These are phyloP conservation scores for Heliconius erato DNA, from an alignment of 2,888 invertebrate species.

Conservation along the genomic window DNA sequence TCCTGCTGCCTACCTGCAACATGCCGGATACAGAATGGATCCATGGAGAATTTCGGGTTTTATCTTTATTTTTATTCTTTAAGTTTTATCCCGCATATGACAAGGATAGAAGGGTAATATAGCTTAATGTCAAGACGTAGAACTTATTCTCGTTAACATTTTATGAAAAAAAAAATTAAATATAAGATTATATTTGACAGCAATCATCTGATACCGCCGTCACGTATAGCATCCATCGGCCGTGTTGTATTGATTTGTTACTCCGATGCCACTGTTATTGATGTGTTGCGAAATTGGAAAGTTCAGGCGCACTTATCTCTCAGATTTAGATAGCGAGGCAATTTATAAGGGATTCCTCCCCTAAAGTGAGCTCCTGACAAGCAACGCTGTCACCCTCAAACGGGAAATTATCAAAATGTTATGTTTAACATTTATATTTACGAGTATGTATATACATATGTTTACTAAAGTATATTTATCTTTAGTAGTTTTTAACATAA, in stretches of 20 bases:
- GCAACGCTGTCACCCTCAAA: conserved; percentile 51
- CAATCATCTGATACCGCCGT: conserved; percentile 36
- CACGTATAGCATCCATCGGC: conserved; percentile 38
- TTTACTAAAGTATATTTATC: neutral
- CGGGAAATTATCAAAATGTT: conserved; percentile 40
- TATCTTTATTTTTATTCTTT: too few relatives aligned
- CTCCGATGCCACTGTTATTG: conserved; percentile 81
- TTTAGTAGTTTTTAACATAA: neutral
- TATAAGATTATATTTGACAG: conserved; percentile 10
- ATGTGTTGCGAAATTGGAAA: conserved; percentile 86
- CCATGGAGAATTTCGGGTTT: too few relatives aligned
- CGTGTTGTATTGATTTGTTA: conserved; percentile 79
- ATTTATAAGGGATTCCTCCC: conserved; percentile 83
- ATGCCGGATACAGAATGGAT: neutral
- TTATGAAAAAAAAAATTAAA: neutral
- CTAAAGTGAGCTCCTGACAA: conserved; percentile 76
- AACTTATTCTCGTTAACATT: too few relatives aligned
- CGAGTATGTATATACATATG: neutral
- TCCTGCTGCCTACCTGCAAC: neutral
- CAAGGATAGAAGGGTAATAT: too few relatives aligned
- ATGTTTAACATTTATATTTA: conserved; percentile 39
- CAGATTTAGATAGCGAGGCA: conserved; percentile 84
- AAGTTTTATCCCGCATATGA: too few relatives aligned
- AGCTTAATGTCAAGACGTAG: too few relatives aligned
- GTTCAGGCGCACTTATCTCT: conserved; percentile 84